phyloP scores from a whole-genome alignment of 2,888 invertebrate genomes.

The Philaethria dido region DNA sequence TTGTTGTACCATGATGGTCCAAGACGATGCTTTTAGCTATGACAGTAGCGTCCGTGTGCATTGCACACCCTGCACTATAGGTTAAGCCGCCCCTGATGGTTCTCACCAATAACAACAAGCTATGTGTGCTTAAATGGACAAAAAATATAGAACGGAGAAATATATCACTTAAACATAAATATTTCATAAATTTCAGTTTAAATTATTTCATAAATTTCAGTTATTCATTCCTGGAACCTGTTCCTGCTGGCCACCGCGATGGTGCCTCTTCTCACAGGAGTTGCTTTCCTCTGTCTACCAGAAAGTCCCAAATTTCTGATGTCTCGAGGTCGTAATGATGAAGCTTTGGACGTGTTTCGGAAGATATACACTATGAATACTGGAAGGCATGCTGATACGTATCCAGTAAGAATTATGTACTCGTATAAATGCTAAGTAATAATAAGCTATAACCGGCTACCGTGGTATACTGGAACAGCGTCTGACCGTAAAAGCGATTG shows the following conservation, averaged over 20 bases:
- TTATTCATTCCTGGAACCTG: conserved; percentile 85
- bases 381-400: conserved; percentile 84
- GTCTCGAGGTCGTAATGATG: conserved; percentile 86
- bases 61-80: no score
- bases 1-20: no score
- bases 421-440: no score
- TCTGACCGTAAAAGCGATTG: no score
- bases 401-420: conserved; percentile 84
- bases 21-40: no score
- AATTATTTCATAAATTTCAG: conserved; percentile 56
- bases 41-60: no score
- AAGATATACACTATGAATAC: conserved; percentile 87
- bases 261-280: conserved; percentile 87
- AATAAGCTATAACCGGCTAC: not conserved
- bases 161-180: no score
- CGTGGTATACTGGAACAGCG: not conserved
- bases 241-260: conserved; percentile 84
- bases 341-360: conserved; percentile 86
- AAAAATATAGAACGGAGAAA: no score
- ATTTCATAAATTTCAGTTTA: no score
- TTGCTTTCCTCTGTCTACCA: conserved; percentile 85
- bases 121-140: no score
- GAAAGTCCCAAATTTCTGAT: conserved; percentile 92
- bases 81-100: no score
- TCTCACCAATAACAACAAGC: no score